Evolutionary conservation across 2,888 invertebrate genomes (phyloP), one percentile per base, ranked within the genome.

Genomic region (Drosophila macrothrix): DNA sequence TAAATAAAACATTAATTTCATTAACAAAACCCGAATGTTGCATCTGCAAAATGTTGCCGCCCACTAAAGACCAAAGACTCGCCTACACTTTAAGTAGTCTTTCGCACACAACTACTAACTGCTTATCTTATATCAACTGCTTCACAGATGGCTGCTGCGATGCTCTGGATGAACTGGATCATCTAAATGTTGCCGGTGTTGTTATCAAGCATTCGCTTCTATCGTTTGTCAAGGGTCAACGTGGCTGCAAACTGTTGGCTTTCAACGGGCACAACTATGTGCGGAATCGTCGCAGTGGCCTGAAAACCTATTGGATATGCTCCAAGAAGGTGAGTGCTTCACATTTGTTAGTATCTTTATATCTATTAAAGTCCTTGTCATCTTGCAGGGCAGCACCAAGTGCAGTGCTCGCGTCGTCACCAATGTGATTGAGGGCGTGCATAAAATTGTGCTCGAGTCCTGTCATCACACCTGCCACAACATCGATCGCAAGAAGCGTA

Each of bases 231-330:
- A 64, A 84, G 10, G 93, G 93, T 0, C 93, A 93, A 63, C 87
- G 93, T 4, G 93, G 93, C n/a, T 93, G 93, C 59, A 92, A 90
- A 9, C 74, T 93, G 31, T 74, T 93, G 63, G 84, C 91, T 9
- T 91, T 92, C 14, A 91, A 92, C 58, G 92, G 92, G 0, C 92
- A 91, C 77, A 91, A 91, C 77, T 93, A 92, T 80, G 93, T 93
- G 35, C 91, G 92, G 33, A 93, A 93, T 82, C 91, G 93, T 22
- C 87, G 90, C n/a, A 92, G 91, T 63, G 93, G 92, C 2, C 84
- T 90, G 4, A 93, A 93, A 76, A 93, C 93, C 0, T 93, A 93
- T 73, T 93, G 93, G 93, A 93, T 93, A 67, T 93, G 93, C 72
- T 91, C 93, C 3, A 93, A 93, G 76, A 93, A 93, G 90, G 93